Conservation (phyloP, 2,113 vertebrate genomes). For the Anas platyrhynchos region DNA sequence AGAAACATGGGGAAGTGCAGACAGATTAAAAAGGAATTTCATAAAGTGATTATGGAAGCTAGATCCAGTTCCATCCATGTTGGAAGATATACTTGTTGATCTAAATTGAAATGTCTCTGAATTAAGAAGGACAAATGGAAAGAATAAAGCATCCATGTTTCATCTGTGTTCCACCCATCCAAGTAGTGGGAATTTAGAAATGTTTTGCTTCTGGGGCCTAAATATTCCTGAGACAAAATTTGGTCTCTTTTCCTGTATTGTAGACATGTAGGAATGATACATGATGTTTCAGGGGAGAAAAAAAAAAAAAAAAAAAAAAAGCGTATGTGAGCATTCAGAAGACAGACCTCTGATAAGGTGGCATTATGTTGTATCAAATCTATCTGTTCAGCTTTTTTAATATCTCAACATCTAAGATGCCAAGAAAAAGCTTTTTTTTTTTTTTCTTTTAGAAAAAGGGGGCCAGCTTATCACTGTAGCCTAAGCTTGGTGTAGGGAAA, state of each 20-base stretch:
- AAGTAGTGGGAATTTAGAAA: not conserved
- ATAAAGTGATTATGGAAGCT: not conserved
- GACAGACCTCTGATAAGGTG: not conserved
- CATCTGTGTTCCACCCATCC: not conserved
- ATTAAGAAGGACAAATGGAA: not conserved
- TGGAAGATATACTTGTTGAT: not conserved
- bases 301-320: not conserved
- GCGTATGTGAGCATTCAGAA: not conserved
- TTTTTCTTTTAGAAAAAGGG: not conserved
- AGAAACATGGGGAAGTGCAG: not conserved
- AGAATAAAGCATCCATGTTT: rapidly evolving
- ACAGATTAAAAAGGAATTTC: not conserved
- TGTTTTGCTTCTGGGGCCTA: not conserved
- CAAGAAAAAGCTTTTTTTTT: not conserved
- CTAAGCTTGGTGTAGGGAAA: not conserved
- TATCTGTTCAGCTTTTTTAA: not conserved
- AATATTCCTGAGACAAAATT: not conserved
- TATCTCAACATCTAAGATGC: not conserved
- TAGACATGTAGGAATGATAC: not conserved
- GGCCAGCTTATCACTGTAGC: not conserved
- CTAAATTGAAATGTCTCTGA: not conserved
- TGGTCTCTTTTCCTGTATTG: not conserved
- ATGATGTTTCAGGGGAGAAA: not conserved
- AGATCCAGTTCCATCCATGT: not conserved
- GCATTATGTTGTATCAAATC: not conserved